Base-by-base conservation (phyloP, 1,140 invertebrate species). In the Eulimnadia texana region DNA sequence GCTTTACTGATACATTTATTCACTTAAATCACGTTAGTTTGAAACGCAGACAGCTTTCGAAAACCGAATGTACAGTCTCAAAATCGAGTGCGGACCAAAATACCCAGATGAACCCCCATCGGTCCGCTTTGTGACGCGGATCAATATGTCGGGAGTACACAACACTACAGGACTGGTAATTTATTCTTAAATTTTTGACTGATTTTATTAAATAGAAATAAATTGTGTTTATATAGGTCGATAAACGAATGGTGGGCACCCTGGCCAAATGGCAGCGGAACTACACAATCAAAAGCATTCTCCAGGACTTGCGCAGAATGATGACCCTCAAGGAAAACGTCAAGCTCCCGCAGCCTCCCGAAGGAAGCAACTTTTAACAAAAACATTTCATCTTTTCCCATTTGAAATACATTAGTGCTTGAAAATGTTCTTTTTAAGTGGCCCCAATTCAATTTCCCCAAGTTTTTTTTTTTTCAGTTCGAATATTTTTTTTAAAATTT, bases 111-210 rank as follows among this genome's bases (percentile, higher is more conserved):
- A 97, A 74, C 85, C 93, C 66, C 95, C 95, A 59, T 84, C 79
- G 71, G 85, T 95, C 71, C 86, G 88, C 77, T 99, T 98, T 82
- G 84, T 94, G 71, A 94, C 92, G 77, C 92, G 91, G 81, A 94
- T 99, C 77, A 98, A 98, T 79, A 93, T 98, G 82, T 94, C 88
- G 76, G 93, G 93, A 77, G 92, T 98, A 68, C 94, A 94, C 80
- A 88, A 84, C 76, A 87, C 86, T 70, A 93, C 86, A 78, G 93
- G 93, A 75, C 82, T 90, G 79, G 93, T 97, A 78, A 85, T 87
- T 84, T 25, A 65, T 25, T 42, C 24, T 56, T 3, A n/a, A 24
- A 50, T 56, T 3, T 16, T 42, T 42, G 33, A 42, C 6, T 42
- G 16, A 42, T 42, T 6, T 42, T 42, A 42, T 16, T 6, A 42